A percentile compares a stretch with the other conserved stretches of the same genome.
phyloP scores from a whole-genome alignment of 2,113 vertebrate species.

The Callionymus lyra region DNA sequence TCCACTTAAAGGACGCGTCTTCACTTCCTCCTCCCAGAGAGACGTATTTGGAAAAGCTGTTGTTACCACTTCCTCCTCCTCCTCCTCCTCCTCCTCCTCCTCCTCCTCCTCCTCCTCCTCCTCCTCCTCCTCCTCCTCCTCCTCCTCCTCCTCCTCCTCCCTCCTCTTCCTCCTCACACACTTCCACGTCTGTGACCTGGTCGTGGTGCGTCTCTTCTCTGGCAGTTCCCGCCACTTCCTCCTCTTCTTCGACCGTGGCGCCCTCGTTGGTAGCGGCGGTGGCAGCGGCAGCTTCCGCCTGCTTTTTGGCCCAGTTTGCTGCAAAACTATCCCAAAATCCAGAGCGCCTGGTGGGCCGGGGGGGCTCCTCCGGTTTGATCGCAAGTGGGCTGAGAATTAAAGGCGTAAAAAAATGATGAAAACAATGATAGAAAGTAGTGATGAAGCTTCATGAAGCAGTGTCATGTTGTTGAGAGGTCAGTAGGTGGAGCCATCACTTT shows the following conservation, averaged over 20 bases:
- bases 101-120: slow-evolving; percentile 22
- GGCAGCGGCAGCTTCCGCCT: slow-evolving; percentile 43
- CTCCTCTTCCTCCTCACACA: slow-evolving; percentile 41
- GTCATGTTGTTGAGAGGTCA: no score
- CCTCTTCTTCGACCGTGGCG: slow-evolving; percentile 16
- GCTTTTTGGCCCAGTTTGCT: slow-evolving; percentile 68
- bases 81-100: slow-evolving; percentile 39
- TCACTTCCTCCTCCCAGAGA: slow-evolving; percentile 64
- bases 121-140: no score
- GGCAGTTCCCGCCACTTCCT: slow-evolving; percentile 11
- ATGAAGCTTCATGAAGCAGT: no score
- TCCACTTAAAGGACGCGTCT: slow-evolving; percentile 80
- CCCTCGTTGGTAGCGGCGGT: slow-evolving; percentile 20
- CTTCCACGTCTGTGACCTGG: slow-evolving; percentile 24
- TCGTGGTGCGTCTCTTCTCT: slow-evolving; percentile 32
- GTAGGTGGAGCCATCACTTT: no score
- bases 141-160: no score
- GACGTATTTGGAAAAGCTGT: slow-evolving; percentile 54
- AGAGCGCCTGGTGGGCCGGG: slow-evolving; percentile 46
- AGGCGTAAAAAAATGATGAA: no score
- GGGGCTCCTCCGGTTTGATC: slow-evolving; percentile 49
- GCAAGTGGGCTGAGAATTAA: slow-evolving; percentile 65
- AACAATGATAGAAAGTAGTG: no score
- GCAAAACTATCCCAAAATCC: slow-evolving; percentile 88
- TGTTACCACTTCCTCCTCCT: no score